Conservation (phyloP, 2,888 invertebrate species). For the Cancer borealis region DNA sequence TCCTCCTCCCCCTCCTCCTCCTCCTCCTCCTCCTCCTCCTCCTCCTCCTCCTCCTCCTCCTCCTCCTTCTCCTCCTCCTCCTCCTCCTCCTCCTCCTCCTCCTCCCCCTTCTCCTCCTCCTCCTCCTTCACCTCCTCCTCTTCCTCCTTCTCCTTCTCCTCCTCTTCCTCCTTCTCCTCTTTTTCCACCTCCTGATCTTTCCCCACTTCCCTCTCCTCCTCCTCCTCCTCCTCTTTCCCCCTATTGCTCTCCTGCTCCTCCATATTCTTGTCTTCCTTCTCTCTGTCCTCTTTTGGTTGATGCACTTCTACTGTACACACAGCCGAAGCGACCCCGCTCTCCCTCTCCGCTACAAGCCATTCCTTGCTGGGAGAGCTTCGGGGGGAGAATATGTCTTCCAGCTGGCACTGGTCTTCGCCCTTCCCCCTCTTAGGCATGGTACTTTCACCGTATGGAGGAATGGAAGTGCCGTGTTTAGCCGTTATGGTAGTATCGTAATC, state of each 20-base stretch:
- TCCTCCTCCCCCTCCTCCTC: background rate
- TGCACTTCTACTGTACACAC: background rate
- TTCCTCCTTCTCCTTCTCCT: background rate
- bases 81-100: background rate
- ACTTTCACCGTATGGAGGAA: background rate
- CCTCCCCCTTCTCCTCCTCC: background rate
- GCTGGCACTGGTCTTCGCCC: background rate
- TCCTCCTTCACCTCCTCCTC: background rate
- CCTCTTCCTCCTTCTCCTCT: background rate
- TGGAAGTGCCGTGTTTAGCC: background rate
- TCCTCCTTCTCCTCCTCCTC: background rate
- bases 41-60: background rate
- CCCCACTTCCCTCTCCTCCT: background rate
- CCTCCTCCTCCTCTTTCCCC: background rate
- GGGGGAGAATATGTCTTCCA: conserved; percentile 7
- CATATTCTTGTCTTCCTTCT: background rate
- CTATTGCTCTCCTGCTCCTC: background rate
- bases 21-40: background rate
- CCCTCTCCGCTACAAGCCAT: background rate
- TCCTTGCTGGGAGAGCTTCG: background rate
- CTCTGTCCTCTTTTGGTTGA: background rate
- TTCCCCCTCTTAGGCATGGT: background rate
- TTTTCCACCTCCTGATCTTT: background rate
- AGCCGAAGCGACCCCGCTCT: background rate
- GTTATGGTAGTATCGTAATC: background rate